Base-by-base conservation (phyloP, 2,888 invertebrate genomes). In the Caradrina clavipalpis region DNA sequence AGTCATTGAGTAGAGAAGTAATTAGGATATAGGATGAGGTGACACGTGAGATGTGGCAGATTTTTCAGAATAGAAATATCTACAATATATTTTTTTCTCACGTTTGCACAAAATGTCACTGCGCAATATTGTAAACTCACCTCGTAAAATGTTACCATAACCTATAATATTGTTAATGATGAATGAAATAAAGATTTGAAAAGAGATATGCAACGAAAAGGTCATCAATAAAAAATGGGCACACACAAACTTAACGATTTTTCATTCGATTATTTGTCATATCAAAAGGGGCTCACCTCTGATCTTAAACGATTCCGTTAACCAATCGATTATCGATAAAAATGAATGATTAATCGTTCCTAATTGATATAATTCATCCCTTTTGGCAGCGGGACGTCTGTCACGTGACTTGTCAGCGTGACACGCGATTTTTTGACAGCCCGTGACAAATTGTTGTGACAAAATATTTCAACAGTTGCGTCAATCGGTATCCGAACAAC, bases 401-500 rank as follows among this genome's bases (percentile, higher is more conserved):
- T 84, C 86, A 83, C 80, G 76, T 76, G 81, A 82, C 83, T 81
- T 87, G 92, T 93, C 93, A 94, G 82, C 87, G 80, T 95, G 95
- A 95, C 93, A 88, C 82, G 93, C 92, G 85, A 88, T 83, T 93
- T 92, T 89, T 78, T 91, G 95, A 95, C 95, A 93, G 88, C 81
- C 90, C 93, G 86, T 95, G 94, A 96, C 96, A 94, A 96, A 96
- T 96, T 95, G 94, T 95, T 95, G 90, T 96, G 96, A 95, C 96
- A 95, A 95, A 95, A 96, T 95, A 96, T 96, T 96, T 95, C 95
- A 96, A 94, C 95, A 95, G 94, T 93, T 94, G 93, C 93, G 87
- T 94, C 92, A 92, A 84, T 74, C 69, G 64, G 92, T 90, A 88
- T 86, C 72, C 77, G 81, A 82, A 86, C 78, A 87, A 90, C 94